Base-by-base conservation (phyloP, 1,140 invertebrate genomes). In the Neodiprion pinetum region DNA sequence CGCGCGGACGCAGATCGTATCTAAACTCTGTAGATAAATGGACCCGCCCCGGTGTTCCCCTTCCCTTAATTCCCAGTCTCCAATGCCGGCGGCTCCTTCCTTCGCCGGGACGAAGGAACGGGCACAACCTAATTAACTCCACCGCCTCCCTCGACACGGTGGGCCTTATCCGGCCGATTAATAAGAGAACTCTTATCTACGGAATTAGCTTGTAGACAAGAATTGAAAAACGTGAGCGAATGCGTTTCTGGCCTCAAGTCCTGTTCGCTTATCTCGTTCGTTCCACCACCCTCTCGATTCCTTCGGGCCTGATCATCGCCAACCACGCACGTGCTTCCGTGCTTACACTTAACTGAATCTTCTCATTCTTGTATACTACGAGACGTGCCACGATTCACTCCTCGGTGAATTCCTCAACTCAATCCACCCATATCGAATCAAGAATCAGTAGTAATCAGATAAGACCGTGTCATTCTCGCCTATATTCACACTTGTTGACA, bases 1-100 rank as follows among this genome's bases (percentile, higher is more conserved):
- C 82, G 83, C 82, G 83, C 80, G 80, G 79, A 82, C 78, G 80
- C 79, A 79, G 82, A 84, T 85, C 79, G 77, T 84, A 84, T 85
- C 83, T 81, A 69, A 77, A 78, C 79, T 80, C 74, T 68, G 79
- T 80, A 80, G 82, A 84, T 84, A 84, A 84, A 84, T 84, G 82
- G 80, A 71, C 78, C 77, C 80, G 79, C 81, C 53, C 53, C 53
- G 53, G 53, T 61, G 11, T 40, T 61, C 53, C 53, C 53, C 53
- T 4, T 61, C 53, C 53, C 53, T 5, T 61, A 12, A 61, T 61
- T 14, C 53, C 17, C 67, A 14, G 48, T 28, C 67, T 72, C 75
- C 75, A 77, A 77, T 74, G 74, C 74, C 75, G 76, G 75, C 76
- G 74, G 70, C 72, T 23, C 67, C 66, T 48, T 75, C 69, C 71